Percentiles rank a stretch among this genome's conserved stretches.
These are phyloP conservation scores for Ischnus inquisitorius DNA, from an alignment of 2,888 invertebrate species.

Conservation along the genomic window DNA sequence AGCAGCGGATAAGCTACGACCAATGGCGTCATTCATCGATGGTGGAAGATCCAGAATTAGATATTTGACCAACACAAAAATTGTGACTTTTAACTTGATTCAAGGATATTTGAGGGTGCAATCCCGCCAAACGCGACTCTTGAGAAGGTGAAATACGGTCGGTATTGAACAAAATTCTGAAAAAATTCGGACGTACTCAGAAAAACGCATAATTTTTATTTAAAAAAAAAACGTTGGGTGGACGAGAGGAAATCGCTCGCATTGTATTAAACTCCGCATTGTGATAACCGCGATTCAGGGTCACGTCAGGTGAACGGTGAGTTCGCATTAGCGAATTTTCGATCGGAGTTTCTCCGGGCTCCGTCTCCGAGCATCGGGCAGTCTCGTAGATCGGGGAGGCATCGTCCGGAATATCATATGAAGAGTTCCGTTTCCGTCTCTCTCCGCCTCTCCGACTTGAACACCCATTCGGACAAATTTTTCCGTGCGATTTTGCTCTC, in stretches of 20 bases:
- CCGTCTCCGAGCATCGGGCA: neutral
- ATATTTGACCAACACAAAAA: neutral
- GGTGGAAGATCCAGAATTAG: neutral
- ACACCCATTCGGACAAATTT: slow-evolving; percentile 28
- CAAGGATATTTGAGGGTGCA: neutral
- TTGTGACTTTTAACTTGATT: neutral
- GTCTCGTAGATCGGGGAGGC: neutral
- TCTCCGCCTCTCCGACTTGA: slow-evolving; percentile 1
- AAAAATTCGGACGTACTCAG: no score
- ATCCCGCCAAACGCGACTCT: no score
- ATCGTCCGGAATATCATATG: slow-evolving; percentile 38
- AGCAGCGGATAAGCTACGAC: neutral
- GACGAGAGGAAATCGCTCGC: neutral
- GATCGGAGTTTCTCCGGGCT: slow-evolving; percentile 4
- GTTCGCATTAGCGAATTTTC: slow-evolving; percentile 24
- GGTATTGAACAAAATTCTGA: no score
- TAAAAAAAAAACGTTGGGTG: no score
- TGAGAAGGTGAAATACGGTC: no score
- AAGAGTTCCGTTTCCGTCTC: slow-evolving; percentile 26
- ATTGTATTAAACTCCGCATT: neutral
- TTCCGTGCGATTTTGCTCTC: slow-evolving; percentile 35
- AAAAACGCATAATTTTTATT: no score
- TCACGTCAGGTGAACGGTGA: neutral
- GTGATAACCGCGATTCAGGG: neutral
- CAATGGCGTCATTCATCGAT: neutral